These are phyloP conservation scores for Callipepla californica DNA, from an alignment of 2,113 vertebrate species.

Conservation along the genomic window DNA sequence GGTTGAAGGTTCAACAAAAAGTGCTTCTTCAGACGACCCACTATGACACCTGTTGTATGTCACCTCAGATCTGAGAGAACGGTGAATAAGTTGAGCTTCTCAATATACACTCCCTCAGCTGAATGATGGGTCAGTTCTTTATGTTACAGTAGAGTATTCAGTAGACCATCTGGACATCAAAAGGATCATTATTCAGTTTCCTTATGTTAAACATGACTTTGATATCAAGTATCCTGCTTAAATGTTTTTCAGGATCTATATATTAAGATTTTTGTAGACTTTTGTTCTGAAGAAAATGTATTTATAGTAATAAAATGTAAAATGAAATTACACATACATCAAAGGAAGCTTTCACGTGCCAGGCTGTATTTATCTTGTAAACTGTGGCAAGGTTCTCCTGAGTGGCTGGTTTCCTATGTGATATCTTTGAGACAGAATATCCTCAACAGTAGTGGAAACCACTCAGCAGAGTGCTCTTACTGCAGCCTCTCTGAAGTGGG, in stretches of 20 bases:
- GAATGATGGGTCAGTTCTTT: neutral
- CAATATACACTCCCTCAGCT: neutral
- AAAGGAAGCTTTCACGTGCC: neutral
- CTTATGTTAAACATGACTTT: neutral
- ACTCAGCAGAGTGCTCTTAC: neutral
- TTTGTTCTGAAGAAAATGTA: neutral
- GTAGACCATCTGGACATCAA: neutral
- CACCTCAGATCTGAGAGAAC: neutral
- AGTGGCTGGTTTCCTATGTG: neutral
- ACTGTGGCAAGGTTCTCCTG: neutral
- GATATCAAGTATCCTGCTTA: neutral
- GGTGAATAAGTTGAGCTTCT: neutral
- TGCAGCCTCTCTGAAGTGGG: neutral
- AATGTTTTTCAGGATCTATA: neutral
- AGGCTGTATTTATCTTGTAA: neutral
- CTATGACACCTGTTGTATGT: neutral
- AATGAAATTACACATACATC: neutral
- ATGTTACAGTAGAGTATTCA: neutral
- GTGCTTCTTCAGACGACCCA: neutral
- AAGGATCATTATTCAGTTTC: neutral
- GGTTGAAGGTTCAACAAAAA: neutral
- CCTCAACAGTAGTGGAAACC: neutral
- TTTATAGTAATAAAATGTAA: neutral
- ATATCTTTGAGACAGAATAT: neutral
- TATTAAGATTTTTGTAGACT: neutral